A percentile compares a stretch with the other conserved stretches of the same genome.
Conservation (phyloP, 2,113 vertebrate genomes). For the Rhizomys pruinosus region DNA sequence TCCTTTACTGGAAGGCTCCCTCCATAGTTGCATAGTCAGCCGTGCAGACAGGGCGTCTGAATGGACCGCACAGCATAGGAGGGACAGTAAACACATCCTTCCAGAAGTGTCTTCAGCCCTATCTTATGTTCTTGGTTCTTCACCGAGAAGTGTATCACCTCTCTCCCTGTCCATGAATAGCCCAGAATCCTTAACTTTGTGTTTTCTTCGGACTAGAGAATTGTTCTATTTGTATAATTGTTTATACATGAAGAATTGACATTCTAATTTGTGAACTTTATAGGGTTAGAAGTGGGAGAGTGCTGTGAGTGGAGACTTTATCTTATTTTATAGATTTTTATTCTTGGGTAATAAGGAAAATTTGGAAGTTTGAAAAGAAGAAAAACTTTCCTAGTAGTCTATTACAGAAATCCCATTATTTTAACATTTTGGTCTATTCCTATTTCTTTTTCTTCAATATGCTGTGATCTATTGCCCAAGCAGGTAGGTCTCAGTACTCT, state of each 20-base stretch:
- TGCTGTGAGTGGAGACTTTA: background rate
- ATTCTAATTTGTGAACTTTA: background rate
- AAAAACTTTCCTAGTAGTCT: background rate
- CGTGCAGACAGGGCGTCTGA: background rate
- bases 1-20: background rate
- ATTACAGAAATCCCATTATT: background rate
- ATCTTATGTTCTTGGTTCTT: background rate
- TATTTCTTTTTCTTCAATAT: background rate
- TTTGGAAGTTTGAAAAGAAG: background rate
- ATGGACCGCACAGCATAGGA: background rate
- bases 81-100: background rate
- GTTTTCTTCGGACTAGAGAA: background rate
- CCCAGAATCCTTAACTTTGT: background rate
- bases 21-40: background rate
- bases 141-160: background rate
- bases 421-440: background rate
- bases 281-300: background rate
- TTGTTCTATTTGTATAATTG: background rate
- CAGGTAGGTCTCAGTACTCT: background rate
- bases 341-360: constrained; percentile 22
- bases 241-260: background rate
- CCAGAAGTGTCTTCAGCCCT: background rate
- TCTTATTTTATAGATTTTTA: constrained; percentile 22
- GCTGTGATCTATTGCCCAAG: background rate
- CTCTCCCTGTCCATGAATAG: too few species aligned